These are phyloP conservation scores for Synergus laeviventris DNA, from an alignment of 2,888 invertebrate genomes.

Conservation along the genomic window DNA sequence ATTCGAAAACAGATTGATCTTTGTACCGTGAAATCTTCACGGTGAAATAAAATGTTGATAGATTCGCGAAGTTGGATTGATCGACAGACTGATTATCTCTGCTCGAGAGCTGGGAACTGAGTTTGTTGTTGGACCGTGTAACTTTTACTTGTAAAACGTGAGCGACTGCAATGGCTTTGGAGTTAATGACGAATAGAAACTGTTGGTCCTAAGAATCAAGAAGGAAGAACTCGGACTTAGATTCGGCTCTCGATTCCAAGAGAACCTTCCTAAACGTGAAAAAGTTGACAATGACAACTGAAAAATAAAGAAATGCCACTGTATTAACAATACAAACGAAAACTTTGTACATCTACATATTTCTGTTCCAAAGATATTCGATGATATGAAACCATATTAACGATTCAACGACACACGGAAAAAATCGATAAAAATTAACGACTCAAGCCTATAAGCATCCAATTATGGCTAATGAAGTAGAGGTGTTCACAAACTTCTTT, in stretches of 20 bases:
- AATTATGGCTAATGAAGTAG: constrained; percentile 46
- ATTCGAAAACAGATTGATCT: not conserved
- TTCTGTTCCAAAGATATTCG: not conserved
- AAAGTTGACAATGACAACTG: not conserved
- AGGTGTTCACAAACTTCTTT: constrained; percentile 47
- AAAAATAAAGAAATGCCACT: no score
- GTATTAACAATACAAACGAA: no score
- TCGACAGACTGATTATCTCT: constrained; percentile 20
- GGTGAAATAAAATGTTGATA: not conserved
- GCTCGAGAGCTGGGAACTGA: not conserved
- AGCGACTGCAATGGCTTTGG: constrained; percentile 6
- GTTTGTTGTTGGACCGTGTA: constrained; percentile 30
- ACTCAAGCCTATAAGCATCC: constrained; percentile 52
- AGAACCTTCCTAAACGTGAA: constrained; percentile 6
- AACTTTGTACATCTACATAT: no score
- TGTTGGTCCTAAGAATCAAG: constrained; percentile 2
- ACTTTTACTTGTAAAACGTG: constrained; percentile 47
- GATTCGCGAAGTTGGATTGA: constrained; percentile 3
- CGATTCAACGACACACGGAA: constrained; percentile 18
- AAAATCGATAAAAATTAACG: constrained; percentile 47
- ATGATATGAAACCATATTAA: constrained; percentile 13
- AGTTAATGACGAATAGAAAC: constrained; percentile 22
- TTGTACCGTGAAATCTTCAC: constrained; percentile 10
- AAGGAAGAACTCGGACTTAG: not conserved
- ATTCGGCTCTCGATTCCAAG: constrained; percentile 9